These are phyloP conservation scores for Agrochola lota DNA, from an alignment of 2,888 invertebrate genomes.

Conservation along the genomic window DNA sequence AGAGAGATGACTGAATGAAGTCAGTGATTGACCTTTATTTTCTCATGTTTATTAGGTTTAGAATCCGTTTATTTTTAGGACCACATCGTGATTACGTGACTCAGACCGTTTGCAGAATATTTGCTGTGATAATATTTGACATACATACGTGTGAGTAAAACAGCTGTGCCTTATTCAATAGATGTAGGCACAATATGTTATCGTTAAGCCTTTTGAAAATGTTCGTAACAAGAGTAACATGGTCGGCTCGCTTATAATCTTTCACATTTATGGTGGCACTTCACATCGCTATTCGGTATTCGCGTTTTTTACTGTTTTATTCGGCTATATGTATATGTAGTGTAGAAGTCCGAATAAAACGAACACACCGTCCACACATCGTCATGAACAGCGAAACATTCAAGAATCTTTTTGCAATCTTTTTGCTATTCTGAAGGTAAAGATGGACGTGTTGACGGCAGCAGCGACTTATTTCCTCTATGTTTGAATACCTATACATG, in stretches of 20 bases:
- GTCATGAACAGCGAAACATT: too few relatives aligned
- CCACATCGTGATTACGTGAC: constrained; percentile 41
- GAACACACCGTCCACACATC: too few relatives aligned
- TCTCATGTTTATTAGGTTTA: constrained; percentile 8
- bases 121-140: constrained; percentile 35
- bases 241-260: neutral
- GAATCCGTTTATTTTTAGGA: constrained; percentile 27
- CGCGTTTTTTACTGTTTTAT: too few relatives aligned
- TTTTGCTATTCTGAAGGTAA: too few relatives aligned
- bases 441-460: too few relatives aligned
- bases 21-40: constrained; percentile 19
- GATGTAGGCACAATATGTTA: neutral
- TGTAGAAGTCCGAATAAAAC: too few relatives aligned
- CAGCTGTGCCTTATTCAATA: constrained; percentile 25
- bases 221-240: neutral
- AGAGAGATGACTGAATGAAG: too few relatives aligned
- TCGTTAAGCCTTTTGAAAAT: constrained; percentile 19
- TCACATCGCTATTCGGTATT: too few relatives aligned
- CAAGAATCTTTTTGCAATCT: too few relatives aligned
- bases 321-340: too few relatives aligned
- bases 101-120: constrained; percentile 34
- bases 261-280: neutral
- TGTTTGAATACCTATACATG: too few relatives aligned
- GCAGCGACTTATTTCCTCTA: too few relatives aligned
- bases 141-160: constrained; percentile 18